Evolutionary conservation across 2,888 invertebrate species (phyloP), one percentile per base, ranked within the genome.

Genomic region (Tanypteryx hageni): DNA sequence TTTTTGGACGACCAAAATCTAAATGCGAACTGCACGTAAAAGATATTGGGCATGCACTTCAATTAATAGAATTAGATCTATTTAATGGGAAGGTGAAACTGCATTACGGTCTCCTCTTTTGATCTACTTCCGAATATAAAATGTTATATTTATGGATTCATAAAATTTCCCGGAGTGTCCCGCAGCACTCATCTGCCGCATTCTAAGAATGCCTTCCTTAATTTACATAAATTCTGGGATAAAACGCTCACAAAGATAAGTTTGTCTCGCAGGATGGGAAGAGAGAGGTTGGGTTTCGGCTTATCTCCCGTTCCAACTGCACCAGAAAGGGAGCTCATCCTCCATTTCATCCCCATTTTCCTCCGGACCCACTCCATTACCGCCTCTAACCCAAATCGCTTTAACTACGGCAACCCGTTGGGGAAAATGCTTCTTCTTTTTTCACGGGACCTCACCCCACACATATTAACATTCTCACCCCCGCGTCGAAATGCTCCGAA

Each of bases 261-360:
- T 76, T 76, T 76, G 76, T 76, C 76, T 27, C 76, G 8, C 22
- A 4, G 76, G 18, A 22, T 76, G 76, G 76, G n/a, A 27, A 76
- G 27, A 22, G 76, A n/a, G 44, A 44, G 44, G 44, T 3, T 3
- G 44, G 44, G 44, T 3, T 44, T 44, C 44, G 44, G 44, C 44
- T 44, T 44, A 44, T 44, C 44, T 44, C 44, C 22, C 14, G 64
- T 64, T 14, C n/a, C 64, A 64, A 64, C 16, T 5, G 13, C 76
- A 22, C 76, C 76, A 27, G 76, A 27, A 27, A 27, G 22, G n/a
- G 76, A 68, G 22, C 13, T 18, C 13, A 4, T 76, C 76, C 76
- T 27, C 76, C 76, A 76, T 76, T 76, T 76, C 76, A 76, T 27
- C 76, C 76, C 76, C 76, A 76, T 76, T 76, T 76, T 22, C 76